phyloP scores from a whole-genome alignment of 2,113 vertebrate species.

The Serinus canaria region DNA sequence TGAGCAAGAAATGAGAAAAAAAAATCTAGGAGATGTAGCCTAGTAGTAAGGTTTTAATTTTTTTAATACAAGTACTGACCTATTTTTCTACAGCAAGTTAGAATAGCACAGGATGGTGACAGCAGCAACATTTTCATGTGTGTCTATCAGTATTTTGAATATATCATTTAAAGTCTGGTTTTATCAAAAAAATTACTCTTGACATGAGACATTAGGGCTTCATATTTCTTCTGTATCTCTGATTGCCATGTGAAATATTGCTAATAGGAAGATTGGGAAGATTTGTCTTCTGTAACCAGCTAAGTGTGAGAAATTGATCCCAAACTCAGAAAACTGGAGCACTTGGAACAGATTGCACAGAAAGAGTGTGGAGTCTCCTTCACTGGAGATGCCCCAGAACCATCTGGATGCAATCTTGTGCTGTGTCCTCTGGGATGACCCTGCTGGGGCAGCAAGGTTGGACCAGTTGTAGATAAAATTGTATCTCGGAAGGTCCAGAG shows the following conservation, averaged over 20 bases:
- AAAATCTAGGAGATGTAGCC: background rate
- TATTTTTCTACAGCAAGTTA: background rate
- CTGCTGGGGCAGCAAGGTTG: background rate
- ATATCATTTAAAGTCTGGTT: background rate
- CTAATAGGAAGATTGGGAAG: background rate
- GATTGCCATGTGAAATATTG: background rate
- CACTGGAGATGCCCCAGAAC: background rate
- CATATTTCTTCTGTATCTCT: background rate
- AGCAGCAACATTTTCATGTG: background rate
- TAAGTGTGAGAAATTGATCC: background rate
- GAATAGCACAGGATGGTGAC: background rate
- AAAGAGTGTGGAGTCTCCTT: background rate
- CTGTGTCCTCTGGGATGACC: background rate
- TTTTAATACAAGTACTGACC: background rate
- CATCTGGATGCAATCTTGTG: background rate
- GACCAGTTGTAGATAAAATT: background rate
- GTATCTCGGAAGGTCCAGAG: rapidly evolving
- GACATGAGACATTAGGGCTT: background rate
- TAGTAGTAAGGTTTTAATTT: background rate
- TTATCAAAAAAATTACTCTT: background rate
- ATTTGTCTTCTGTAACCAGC: background rate
- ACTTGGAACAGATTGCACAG: background rate
- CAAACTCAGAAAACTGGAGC: background rate
- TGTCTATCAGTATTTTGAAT: background rate
- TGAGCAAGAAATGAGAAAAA: background rate